Conservation (phyloP, 2,113 vertebrate species). For the Psammodynastes pulverulentus region DNA sequence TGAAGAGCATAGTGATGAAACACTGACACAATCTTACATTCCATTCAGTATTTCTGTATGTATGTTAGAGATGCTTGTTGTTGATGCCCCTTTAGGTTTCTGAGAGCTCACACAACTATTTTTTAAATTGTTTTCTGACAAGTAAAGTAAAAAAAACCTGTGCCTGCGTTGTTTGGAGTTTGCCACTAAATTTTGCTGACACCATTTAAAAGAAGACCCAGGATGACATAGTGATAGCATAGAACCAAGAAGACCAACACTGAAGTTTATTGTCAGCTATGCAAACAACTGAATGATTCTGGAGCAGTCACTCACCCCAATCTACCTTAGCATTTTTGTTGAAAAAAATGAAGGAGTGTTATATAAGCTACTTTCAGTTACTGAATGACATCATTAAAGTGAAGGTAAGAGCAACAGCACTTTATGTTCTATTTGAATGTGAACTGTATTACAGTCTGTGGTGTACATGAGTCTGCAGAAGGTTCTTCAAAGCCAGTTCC, state of each 20-base stretch:
- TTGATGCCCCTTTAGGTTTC: background rate
- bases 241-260: background rate
- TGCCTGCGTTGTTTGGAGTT: background rate
- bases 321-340: background rate
- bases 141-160: background rate
- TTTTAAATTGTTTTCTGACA: background rate
- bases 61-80: background rate
- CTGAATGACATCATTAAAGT: background rate
- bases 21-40: background rate
- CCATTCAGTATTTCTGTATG: background rate
- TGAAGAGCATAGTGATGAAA: background rate
- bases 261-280: background rate
- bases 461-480: background rate
- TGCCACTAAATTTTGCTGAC: background rate
- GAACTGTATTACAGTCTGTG: background rate
- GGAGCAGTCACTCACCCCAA: background rate
- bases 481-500: background rate
- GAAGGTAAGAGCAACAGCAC: background rate
- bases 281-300: background rate
- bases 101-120: background rate
- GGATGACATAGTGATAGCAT: background rate
- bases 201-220: background rate
- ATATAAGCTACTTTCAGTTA: background rate
- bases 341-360: background rate
- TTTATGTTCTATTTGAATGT: background rate